phyloP scores from a whole-genome alignment of 2,113 vertebrate genomes.

The Scophthalmus maximus region DNA sequence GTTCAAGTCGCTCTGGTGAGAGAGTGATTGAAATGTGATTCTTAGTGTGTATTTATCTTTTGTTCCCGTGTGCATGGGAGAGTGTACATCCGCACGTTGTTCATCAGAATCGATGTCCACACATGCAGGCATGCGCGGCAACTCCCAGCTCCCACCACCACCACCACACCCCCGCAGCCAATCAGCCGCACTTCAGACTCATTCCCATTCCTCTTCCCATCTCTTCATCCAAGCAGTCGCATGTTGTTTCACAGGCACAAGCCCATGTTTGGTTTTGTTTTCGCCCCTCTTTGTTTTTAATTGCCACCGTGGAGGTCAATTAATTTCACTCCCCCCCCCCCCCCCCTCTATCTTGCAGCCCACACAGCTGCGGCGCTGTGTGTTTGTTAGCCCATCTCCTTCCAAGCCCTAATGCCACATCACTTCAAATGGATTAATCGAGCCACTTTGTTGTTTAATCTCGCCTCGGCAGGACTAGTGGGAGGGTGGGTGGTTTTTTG shows the following conservation, averaged over 20 bases:
- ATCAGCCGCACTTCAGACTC: conserved; percentile 56
- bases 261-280: conserved; percentile 81
- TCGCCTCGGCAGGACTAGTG: conserved; percentile 82
- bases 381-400: conserved; percentile 79
- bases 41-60: neutral
- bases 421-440: conserved; percentile 83
- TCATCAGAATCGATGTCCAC: conserved; percentile 26
- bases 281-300: conserved; percentile 81
- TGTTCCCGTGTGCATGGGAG: neutral
- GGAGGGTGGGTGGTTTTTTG: conserved; percentile 56
- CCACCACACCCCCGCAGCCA: conserved; percentile 23
- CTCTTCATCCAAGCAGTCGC: conserved; percentile 69
- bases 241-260: conserved; percentile 75
- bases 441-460: conserved; percentile 85
- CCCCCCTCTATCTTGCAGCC: conserved; percentile 77
- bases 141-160: neutral
- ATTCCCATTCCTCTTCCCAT: conserved; percentile 61
- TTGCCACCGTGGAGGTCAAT: conserved; percentile 84
- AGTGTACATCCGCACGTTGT: conserved; percentile 5
- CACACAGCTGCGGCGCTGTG: conserved; percentile 76
- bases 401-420: conserved; percentile 83
- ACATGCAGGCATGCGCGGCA: neutral
- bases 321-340: conserved; percentile 78
- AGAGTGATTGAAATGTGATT: conserved; percentile 39
- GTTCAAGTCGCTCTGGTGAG: too few species aligned